These are phyloP conservation scores for Nothoprocta pentlandii DNA, from an alignment of 2,113 vertebrate species.

Conservation along the genomic window DNA sequence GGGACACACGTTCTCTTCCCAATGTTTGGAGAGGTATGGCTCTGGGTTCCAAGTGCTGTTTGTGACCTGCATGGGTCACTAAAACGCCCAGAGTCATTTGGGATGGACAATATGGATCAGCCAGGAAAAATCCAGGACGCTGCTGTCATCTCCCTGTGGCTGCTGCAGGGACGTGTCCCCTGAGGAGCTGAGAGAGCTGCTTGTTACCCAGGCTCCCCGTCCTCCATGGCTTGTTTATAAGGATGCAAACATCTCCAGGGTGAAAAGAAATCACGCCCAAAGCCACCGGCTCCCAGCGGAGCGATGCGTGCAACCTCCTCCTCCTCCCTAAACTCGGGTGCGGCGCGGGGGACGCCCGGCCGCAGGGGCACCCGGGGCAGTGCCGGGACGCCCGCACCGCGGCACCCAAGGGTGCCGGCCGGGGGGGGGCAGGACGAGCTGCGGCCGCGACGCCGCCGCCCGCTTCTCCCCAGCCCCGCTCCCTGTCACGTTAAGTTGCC, in stretches of 20 bases:
- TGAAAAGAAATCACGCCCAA: neutral
- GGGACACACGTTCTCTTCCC: neutral
- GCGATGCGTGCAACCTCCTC: neutral
- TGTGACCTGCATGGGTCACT: neutral
- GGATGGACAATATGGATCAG: neutral
- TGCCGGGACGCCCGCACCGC: accelerated
- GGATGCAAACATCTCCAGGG: neutral
- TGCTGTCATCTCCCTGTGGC: neutral
- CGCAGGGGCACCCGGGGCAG: neutral
- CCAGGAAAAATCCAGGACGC: neutral
- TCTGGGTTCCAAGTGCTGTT: neutral
- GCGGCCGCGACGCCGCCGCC: neutral
- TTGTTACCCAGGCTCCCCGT: neutral
- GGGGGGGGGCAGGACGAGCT: no score
- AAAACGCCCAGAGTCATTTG: neutral
- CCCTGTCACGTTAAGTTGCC: neutral
- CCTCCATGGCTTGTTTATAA: conserved; percentile 12
- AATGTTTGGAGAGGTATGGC: neutral
- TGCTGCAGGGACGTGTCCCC: neutral
- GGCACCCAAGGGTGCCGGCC: no score
- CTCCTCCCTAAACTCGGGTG: neutral
- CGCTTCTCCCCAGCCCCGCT: neutral
- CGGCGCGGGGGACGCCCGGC: accelerated
- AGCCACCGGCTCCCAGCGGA: neutral
- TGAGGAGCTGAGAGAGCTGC: neutral